Evolutionary conservation across 2,888 invertebrate genomes (phyloP).

Genomic region (Herminia tarsipennalis): DNA sequence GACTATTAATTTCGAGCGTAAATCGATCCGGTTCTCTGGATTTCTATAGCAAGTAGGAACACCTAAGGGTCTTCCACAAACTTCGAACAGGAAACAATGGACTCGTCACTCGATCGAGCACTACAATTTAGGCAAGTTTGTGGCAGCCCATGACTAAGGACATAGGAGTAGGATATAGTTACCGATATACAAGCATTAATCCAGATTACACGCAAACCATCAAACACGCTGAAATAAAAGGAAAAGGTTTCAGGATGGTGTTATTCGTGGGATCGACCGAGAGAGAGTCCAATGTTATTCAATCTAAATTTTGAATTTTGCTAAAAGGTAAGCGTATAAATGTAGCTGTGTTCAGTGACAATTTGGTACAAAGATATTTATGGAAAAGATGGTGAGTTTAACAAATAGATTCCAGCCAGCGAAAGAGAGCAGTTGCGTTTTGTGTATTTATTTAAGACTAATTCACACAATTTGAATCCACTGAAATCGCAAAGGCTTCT

Average conservation of each 20-base stretch:
- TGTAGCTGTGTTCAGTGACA: too few relatives aligned
- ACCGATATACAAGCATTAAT: slow-evolving; percentile 74
- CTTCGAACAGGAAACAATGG: slow-evolving; percentile 66
- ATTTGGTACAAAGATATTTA: too few relatives aligned
- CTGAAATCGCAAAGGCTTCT: too few relatives aligned
- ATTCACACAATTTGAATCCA: too few relatives aligned
- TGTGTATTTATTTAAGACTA: too few relatives aligned
- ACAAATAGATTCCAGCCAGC: too few relatives aligned
- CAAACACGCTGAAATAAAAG: slow-evolving; percentile 82
- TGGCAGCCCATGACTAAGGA: slow-evolving; percentile 63
- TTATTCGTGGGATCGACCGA: slow-evolving; percentile 50
- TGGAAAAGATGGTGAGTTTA: too few relatives aligned
- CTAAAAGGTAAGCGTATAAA: too few relatives aligned
- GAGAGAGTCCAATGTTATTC: slow-evolving; percentile 75
- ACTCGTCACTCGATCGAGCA: slow-evolving; percentile 71
- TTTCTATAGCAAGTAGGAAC: slow-evolving; percentile 13
- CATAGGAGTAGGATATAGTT: slow-evolving; percentile 70
- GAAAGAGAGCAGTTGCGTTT: too few relatives aligned
- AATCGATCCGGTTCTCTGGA: not conserved
- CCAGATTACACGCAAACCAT: slow-evolving; percentile 85
- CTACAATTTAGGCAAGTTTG: slow-evolving; percentile 62
- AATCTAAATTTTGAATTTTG: slow-evolving; percentile 64
- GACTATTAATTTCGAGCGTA: not conserved
- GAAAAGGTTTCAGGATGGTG: slow-evolving; percentile 51
- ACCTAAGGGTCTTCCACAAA: slow-evolving; percentile 73